Evolutionary conservation across 1,140 invertebrate species (phyloP), one percentile per base, ranked within the genome.

Genomic region (Saxidomus purpurata): DNA sequence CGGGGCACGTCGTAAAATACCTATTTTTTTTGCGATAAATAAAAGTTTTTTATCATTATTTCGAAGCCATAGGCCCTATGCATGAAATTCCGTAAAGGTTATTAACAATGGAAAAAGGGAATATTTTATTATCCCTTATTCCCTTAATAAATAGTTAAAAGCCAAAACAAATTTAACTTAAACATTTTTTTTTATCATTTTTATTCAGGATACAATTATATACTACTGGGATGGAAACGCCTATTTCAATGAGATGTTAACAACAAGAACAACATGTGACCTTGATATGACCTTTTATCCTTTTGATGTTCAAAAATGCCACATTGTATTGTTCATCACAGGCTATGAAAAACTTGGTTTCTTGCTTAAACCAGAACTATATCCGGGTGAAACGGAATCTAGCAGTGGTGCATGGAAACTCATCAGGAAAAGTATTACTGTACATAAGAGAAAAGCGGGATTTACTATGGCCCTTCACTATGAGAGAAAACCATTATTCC

Each of bases 271-370:
- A 17, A 89, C 89, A 1, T 92, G 92, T 0, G 85, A 90, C 86
- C 91, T 81, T 79, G 91, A 91, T 25, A 91, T 84, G 34, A 91
- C 89, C 47, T 93, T 74, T 9, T 92, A 84, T 13, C 76, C 88
- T 80, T 63, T 77, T 79, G 74, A 79, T 49, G 19, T 25, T 40
- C 80, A 82, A 34, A 49, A 3, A n/a, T 67, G 49, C 55, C 38
- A 22, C 17, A 43, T 79, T 22, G 11, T 36, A 1, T 13, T 74
- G 25, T 52, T 40, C 17, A 31, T 59, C 15, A 28, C 28, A 1
- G 47, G 52, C 6, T 4, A 55, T 31, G 4, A 17, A 22, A 19
- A 76, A 3, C 43, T 40, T 40, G 11, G 3, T 2, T 76, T 76
- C 13, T 25, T 9, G 0, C 13, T 52, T 15, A 55, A 80, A 6